Base-by-base conservation (phyloP, 1,140 invertebrate species). In the Druon quercuslanigerum region DNA sequence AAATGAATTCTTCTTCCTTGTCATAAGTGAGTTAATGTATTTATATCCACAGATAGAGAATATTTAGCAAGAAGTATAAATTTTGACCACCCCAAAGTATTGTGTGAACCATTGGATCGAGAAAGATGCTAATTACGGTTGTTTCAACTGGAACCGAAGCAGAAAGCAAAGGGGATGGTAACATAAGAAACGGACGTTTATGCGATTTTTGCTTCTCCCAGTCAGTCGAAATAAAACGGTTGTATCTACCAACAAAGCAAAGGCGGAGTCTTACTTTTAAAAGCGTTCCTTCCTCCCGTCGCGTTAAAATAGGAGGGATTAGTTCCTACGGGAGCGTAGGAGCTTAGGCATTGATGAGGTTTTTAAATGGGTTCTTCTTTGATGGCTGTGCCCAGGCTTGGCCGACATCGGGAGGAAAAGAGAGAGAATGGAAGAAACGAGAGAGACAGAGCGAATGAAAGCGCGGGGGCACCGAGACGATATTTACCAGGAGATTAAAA, bases 341-440 rank as follows among this genome's bases (percentile, higher is more conserved):
- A 89, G 90, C 90, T 92, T 91, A 92, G 88, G 89, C 91, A 92
- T 92, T 92, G 91, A 92, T 92, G 91, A 92, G 91, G 91, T 92
- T 92, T 92, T 92, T 92, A 92, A 92, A 92, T 91, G 90, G 91
- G 91, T 92, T 92, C 90, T 90, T 89, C 90, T 92, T 92, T 92
- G 91, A 92, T 90, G 89, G 85, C 79, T 82, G 82, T 73, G 75
- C 79, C 57, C 72, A 73, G 74, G 33, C 60, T 66, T 66, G 60
- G 33, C 60, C 46, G 60, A 33, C 51, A 76, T 71, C 60, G 82
- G 74, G 78, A 78, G 79, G 78, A 76, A 80, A 80, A 72, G 74
- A 80, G 79, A 81, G 78, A 78, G 75, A 83, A 82, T 84, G 79
- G 77, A 83, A 82, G 82, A 76, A 57, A 72, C 54, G 74, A 72